Evolutionary conservation across 2,797 vertebrate genomes (phyloP).

Genomic region (Varecia variegata): DNA sequence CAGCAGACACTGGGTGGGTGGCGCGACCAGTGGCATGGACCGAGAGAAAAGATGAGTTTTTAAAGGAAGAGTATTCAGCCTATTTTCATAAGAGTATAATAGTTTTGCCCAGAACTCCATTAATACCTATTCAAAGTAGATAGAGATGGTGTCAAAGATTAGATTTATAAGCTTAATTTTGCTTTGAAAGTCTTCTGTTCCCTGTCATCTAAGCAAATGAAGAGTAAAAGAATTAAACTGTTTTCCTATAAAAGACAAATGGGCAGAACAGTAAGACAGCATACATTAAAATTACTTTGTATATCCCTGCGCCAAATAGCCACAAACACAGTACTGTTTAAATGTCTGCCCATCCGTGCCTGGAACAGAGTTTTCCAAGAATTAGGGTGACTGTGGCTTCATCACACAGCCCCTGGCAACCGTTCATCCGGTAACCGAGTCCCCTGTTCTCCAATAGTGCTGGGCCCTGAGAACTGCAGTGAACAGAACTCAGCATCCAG

Average conservation of each 20-base stretch:
- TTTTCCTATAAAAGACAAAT: not conserved
- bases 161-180: too few species aligned
- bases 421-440: not conserved
- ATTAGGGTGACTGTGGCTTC: not conserved
- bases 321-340: not conserved
- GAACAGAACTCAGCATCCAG: slow-evolving; percentile 58
- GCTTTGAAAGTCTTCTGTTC: not conserved
- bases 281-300: not conserved
- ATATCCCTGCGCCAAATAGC: not conserved
- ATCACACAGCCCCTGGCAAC: not conserved
- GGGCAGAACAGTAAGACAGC: not conserved
- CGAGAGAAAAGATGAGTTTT: too few species aligned
- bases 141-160: not conserved
- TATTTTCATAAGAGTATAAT: not conserved
- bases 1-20: too few species aligned
- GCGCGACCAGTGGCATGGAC: too few species aligned
- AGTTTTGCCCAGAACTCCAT: not conserved
- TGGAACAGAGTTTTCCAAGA: not conserved
- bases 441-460: not conserved
- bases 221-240: too few species aligned
- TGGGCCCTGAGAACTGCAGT: too few species aligned
- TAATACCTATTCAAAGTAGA: not conserved
- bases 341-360: not conserved
- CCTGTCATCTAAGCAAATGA: too few species aligned
- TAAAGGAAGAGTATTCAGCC: not conserved